Evolutionary conservation across 2,888 invertebrate genomes (phyloP), one percentile per base, ranked within the genome.

Genomic region (Drosophila lutescens): DNA sequence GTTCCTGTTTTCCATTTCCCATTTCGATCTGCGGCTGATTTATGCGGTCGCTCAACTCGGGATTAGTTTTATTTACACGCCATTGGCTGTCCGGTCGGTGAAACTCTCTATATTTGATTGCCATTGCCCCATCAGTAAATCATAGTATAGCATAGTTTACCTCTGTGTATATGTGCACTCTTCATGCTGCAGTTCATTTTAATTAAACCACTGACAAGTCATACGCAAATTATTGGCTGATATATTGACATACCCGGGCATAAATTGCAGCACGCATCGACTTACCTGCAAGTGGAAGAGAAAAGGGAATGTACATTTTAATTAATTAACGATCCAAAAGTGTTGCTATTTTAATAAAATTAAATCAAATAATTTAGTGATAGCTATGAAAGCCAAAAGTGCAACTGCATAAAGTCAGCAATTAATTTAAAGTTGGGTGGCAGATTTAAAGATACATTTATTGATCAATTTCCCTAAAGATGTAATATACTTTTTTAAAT

Each of bases 41-140:
- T 87, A 85, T 85, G 85, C 71, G 85, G 87, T 86, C 79, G 76
- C 74, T 80, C 77, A 78, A 75, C 81, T 72, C 59, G 73, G 82
- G 73, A 84, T 83, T 83, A 84, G 85, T 81, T 78, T 70, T 68
- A 86, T 77, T 84, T 80, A 68, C 75, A 80, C 55, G 70, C 74
- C 58, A 72, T 67, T 62, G 58, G 36, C 34, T 55, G 44, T 65
- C 51, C 47, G 43, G 43, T 40, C 34, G 43, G 23, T 9, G 51
- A 15, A 59, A 9, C 34, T 43, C 41, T 34, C 23, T 32, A 32
- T 17, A 12, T 20, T 40, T 34, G 41, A 41, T 50, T 34, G 15
- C 41, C 49, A 46, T 26, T n/a, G 23, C 15, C 36, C 54, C 34
- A 12, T 34, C 34, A 34, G 10, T 34, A 12, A 0, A 34, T 12